Conservation (phyloP, 2,113 vertebrate species). For the Argyrosomus japonicus region DNA sequence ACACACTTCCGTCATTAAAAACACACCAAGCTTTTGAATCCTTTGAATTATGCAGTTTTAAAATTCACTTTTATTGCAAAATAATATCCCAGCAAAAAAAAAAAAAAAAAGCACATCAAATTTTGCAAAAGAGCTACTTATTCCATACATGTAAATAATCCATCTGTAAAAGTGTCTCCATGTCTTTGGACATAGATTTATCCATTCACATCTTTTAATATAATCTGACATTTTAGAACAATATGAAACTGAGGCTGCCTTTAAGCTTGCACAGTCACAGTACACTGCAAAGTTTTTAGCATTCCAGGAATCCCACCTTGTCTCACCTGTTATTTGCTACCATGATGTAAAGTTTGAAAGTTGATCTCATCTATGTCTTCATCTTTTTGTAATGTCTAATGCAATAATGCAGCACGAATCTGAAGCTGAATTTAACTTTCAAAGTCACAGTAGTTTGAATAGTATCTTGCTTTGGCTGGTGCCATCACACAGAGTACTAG, state of each 20-base stretch:
- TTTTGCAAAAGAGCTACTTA: conserved; percentile 66
- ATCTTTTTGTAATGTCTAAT: conserved; percentile 36
- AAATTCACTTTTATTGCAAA: conserved; percentile 76
- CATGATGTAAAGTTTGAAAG: conserved; percentile 14
- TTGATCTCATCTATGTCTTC: not conserved
- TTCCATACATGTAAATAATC: conserved; percentile 74
- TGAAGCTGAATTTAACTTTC: conserved; percentile 45
- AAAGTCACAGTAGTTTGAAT: conserved; percentile 59
- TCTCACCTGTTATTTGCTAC: conserved; percentile 7
- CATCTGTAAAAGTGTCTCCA: conserved; percentile 63
- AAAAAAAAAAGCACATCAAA: conserved; percentile 65
- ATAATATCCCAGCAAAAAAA: conserved; percentile 66
- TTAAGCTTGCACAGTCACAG: conserved; percentile 52
- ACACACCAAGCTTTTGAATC: conserved; percentile 17
- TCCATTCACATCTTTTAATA: conserved; percentile 72
- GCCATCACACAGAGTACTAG: conserved; percentile 60
- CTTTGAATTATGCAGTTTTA: conserved; percentile 35
- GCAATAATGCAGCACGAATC: conserved; percentile 36
- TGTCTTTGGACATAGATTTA: conserved; percentile 47
- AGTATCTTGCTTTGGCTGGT: conserved; percentile 50
- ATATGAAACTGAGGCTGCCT: conserved; percentile 63
- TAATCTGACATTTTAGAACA: conserved; percentile 53
- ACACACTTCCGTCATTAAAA: not conserved
- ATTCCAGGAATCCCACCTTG: conserved; percentile 20
- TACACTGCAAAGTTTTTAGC: conserved; percentile 47